Evolutionary conservation across 2,888 invertebrate species (phyloP).

Genomic region (Shargacucullia verbasci): DNA sequence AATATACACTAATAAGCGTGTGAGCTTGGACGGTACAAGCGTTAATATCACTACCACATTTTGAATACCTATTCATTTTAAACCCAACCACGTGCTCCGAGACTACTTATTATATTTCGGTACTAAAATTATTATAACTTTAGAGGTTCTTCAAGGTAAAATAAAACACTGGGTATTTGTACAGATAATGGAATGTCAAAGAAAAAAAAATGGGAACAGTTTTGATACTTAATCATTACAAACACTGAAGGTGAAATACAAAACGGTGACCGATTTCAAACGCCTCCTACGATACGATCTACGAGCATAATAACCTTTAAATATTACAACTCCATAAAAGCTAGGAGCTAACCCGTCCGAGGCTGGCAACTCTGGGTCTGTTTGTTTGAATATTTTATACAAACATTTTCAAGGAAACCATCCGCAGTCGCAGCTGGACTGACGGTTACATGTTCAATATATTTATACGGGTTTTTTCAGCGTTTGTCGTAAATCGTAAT

Average conservation of each 20-base stretch:
- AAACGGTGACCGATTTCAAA: slow-evolving; percentile 11
- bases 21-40: slow-evolving; percentile 14
- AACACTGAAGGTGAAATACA: no score
- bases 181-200: no score
- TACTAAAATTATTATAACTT: no score
- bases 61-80: not conserved
- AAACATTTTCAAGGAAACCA: slow-evolving; percentile 46
- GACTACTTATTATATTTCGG: not conserved
- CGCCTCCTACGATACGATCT: no score
- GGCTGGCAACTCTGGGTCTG: slow-evolving; percentile 37
- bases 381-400: slow-evolving; percentile 53
- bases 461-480: slow-evolving; percentile 43
- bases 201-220: no score
- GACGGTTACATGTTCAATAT: slow-evolving; percentile 43
- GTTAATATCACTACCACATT: not conserved
- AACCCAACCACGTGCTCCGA: not conserved
- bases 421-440: slow-evolving; percentile 33
- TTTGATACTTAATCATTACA: no score
- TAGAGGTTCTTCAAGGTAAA: no score
- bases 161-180: no score
- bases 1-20: slow-evolving; percentile 16
- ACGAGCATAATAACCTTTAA: slow-evolving; percentile 38
- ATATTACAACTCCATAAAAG: slow-evolving; percentile 45
- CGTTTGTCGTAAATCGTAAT: slow-evolving; percentile 36
- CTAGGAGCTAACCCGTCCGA: slow-evolving; percentile 31